Evolutionary conservation across 2,797 vertebrate genomes (phyloP).

Genomic region (Echeneis naucrates): DNA sequence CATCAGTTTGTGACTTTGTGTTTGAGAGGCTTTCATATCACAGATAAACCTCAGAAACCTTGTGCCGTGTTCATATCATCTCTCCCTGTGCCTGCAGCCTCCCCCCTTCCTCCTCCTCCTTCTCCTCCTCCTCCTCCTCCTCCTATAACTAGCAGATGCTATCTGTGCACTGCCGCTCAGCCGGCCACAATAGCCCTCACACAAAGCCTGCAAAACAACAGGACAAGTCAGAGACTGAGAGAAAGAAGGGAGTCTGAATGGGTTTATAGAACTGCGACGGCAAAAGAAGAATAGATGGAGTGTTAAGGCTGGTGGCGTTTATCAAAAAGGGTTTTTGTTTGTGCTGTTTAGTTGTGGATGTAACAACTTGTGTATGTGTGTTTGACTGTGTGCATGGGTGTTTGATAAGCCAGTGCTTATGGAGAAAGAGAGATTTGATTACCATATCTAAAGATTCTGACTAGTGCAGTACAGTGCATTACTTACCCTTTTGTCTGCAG

Average conservation of each 20-base stretch:
- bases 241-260: conserved; percentile 62
- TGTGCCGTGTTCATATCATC: conserved; percentile 50
- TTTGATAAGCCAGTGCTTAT: conserved; percentile 65
- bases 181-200: conserved; percentile 72
- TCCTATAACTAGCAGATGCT: conserved; percentile 74
- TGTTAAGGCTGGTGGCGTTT: conserved; percentile 72
- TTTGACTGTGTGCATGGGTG: conserved; percentile 10
- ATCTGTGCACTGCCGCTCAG: conserved; percentile 66
- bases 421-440: conserved; percentile 66
- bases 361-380: conserved; percentile 45
- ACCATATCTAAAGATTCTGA: conserved; percentile 74
- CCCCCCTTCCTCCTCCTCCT: conserved; percentile 23
- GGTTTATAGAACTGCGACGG: conserved; percentile 44
- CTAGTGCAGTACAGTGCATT: conserved; percentile 46
- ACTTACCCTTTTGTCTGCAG: conserved; percentile 62
- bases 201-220: conserved; percentile 73
- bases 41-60: conserved; percentile 58
- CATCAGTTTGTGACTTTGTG: conserved; percentile 38
- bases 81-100: conserved; percentile 18
- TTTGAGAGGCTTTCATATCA: conserved; percentile 43
- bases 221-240: conserved; percentile 65
- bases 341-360: conserved; percentile 65
- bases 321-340: conserved; percentile 73
- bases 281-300: conserved; percentile 60
- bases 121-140: conserved; percentile 28